Evolutionary conservation across 2,113 vertebrate species (phyloP), one percentile per base, ranked within the genome.

Genomic region (Notarius lentiginosus): DNA sequence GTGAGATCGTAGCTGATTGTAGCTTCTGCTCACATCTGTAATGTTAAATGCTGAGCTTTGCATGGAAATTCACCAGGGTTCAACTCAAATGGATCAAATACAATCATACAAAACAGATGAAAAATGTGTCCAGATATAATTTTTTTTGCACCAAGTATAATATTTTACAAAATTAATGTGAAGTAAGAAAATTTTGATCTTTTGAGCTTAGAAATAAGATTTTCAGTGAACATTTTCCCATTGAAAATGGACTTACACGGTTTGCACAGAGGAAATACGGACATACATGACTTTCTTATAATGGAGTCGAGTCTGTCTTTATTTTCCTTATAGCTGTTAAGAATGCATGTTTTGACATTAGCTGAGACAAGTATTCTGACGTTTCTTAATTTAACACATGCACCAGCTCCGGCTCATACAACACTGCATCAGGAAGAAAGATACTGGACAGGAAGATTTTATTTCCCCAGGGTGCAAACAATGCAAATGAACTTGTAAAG

Each of bases 391-490:
- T 15, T 27, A 79, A 58, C 24, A 60, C 60, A 56, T 10, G 6
- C 66, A 51, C 53, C 63, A 24, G 20, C 55, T 30, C 34, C 22
- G 14, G 0, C 79, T 58, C 51, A 58, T 80, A 34, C 34, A 61
- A 82, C 56, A 82, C 53, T 51, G 41, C 12, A 20, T 51, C 49
- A 79, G 76, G 12, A 79, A 56, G 51, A 30, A 79, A 55, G 51
- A 79, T 77, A 53, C 49, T 56, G 65, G 82, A 72, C 65, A 56
- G n/a, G 22, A 75, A 22, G 3, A 53, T 79, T 56, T 77, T 79
- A 56, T 79, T 79, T 79, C 76, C 76, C 51, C 76, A 30, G 14
- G 12, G 76, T 17, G 18, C 8, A 79, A 56, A 17, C 76, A 17
- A 3, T 27, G 76, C 56, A 79, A 79, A 55, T 55, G 51, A 79